These are phyloP conservation scores for Neoscelio sp. DNA, from an alignment of 2,888 invertebrate genomes.

Conservation along the genomic window DNA sequence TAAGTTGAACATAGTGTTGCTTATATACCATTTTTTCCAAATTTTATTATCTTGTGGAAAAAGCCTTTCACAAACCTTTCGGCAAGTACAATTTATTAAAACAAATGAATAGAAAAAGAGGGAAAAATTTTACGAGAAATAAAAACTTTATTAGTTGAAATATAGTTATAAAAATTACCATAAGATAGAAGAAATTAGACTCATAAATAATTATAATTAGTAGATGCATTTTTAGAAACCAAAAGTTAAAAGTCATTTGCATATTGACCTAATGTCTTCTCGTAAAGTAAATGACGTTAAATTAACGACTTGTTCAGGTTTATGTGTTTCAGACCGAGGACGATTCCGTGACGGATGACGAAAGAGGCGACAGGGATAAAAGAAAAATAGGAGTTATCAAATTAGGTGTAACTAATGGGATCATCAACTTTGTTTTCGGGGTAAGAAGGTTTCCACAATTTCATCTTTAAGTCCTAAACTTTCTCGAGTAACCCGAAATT, in stretches of 20 bases:
- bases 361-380: constrained; percentile 87
- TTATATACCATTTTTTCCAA: constrained; percentile 28
- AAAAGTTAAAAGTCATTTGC: neutral
- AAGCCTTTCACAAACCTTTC: constrained; percentile 36
- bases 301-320: constrained; percentile 72
- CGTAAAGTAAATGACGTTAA: constrained; percentile 13
- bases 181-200: constrained; percentile 9
- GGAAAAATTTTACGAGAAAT: no score
- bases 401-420: constrained; percentile 91
- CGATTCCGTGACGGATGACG: constrained; percentile 84
- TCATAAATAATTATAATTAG: no score
- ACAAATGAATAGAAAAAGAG: constrained; percentile 9
- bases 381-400: constrained; percentile 89
- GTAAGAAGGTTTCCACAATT: constrained; percentile 84
- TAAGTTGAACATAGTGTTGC: neutral
- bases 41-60: constrained; percentile 39
- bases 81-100: constrained; percentile 61
- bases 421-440: constrained; percentile 92
- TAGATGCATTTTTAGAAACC: neutral
- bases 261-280: constrained; percentile 32
- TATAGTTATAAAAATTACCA: no score
- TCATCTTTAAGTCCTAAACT: constrained; percentile 21
- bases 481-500: constrained; percentile 11
- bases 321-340: constrained; percentile 79
- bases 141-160: no score